A percentile compares a stretch with the other conserved stretches of the same genome.
Evolutionary conservation across 1,140 invertebrate species (phyloP).

Genomic region (Caenorhabditis briggsae): DNA sequence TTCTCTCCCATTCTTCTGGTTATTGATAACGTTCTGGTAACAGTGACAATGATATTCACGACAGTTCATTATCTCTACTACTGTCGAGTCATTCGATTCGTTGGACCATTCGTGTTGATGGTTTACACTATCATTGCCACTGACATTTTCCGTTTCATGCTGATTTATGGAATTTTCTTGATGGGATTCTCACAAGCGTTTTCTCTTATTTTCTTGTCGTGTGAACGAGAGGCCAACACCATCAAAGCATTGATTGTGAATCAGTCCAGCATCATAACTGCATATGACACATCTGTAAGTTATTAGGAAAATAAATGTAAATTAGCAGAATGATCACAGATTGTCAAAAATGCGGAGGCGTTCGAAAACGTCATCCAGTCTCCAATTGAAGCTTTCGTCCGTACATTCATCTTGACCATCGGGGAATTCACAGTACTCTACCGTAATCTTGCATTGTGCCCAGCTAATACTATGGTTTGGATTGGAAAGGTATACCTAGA

Average conservation of each 20-base stretch:
- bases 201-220: slow-evolving; percentile 90
- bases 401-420: slow-evolving; percentile 97
- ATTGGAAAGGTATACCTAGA: slow-evolving; percentile 67
- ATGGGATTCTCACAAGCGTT: slow-evolving; percentile 97
- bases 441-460: slow-evolving; percentile 83
- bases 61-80: slow-evolving; percentile 98
- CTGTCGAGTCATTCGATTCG: slow-evolving; percentile 95
- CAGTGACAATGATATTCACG: slow-evolving; percentile 91
- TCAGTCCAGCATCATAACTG: neutral
- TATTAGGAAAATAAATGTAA: neutral
- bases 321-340: neutral
- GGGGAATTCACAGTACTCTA: slow-evolving; percentile 96
- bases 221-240: slow-evolving; percentile 80
- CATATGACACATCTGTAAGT: slow-evolving; percentile 42
- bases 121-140: slow-evolving; percentile 98
- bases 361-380: slow-evolving; percentile 78
- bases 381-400: slow-evolving; percentile 92
- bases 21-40: slow-evolving; percentile 89
- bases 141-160: slow-evolving; percentile 92
- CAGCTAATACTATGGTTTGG: slow-evolving; percentile 64
- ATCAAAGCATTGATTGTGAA: slow-evolving; percentile 1
- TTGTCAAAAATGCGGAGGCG: slow-evolving; percentile 27
- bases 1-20: slow-evolving; percentile 78
- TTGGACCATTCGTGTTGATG: slow-evolving; percentile 99
- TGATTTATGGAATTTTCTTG: slow-evolving; percentile 95